Evolutionary conservation across 2,797 vertebrate species (phyloP).

Genomic region (Xenopus petersii): DNA sequence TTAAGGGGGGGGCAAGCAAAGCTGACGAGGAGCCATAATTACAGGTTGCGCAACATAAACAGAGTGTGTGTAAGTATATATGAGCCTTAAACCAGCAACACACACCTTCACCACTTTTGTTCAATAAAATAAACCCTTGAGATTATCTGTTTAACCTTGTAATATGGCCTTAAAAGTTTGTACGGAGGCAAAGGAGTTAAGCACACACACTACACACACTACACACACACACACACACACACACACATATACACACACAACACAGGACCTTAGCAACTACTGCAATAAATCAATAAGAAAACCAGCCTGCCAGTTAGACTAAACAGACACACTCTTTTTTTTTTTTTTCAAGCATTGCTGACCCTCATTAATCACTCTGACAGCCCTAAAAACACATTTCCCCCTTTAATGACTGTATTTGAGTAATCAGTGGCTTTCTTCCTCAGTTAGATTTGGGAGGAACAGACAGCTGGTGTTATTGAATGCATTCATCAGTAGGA

Average conservation of each 20-base stretch:
- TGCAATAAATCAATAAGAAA: constrained; percentile 97
- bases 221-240: constrained; percentile 50
- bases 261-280: constrained; percentile 72
- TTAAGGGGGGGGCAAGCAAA: no score
- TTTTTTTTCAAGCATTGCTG: constrained; percentile 92
- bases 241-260: constrained; percentile 49
- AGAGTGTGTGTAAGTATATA: no score
- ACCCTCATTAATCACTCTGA: constrained; percentile 99
- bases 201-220: neutral
- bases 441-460: constrained; percentile 70
- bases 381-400: constrained; percentile 99
- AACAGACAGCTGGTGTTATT: constrained; percentile 75
- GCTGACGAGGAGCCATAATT: no score
- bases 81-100: no score
- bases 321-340: constrained; percentile 86
- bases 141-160: no score
- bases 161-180: no score
- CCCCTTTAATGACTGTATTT: constrained; percentile 99
- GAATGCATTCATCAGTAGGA: constrained; percentile 55
- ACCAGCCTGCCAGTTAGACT: constrained; percentile 99
- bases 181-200: no score
- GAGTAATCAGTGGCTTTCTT: constrained; percentile 93
- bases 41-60: no score
- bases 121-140: no score
- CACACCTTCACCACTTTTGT: no score